Evolutionary conservation across 2,888 invertebrate species (phyloP).

Genomic region (Agapostemon virescens): DNA sequence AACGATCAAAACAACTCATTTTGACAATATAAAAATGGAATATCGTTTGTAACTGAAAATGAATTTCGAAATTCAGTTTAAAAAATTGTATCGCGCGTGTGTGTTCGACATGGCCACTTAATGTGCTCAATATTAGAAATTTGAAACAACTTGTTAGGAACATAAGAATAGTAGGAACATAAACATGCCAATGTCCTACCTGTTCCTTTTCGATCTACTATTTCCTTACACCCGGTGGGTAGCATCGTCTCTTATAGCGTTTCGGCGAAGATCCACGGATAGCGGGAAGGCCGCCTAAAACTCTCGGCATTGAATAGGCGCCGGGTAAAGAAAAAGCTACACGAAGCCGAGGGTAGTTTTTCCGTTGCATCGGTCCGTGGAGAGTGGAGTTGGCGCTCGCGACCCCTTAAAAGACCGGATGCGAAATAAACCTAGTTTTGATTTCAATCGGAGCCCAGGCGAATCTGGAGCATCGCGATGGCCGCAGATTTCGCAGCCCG

Average conservation of each 20-base stretch:
- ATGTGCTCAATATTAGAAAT: too few relatives aligned
- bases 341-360: neutral
- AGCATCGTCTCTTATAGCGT: neutral
- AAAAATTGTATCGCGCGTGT: too few relatives aligned
- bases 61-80: too few relatives aligned
- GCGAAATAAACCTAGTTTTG: slow-evolving; percentile 37
- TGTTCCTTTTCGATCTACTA: too few relatives aligned
- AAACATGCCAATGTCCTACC: too few relatives aligned
- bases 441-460: slow-evolving; percentile 34
- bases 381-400: neutral
- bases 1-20: too few relatives aligned
- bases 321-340: neutral
- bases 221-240: too few relatives aligned
- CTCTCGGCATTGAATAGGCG: neutral
- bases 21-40: too few relatives aligned
- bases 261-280: neutral
- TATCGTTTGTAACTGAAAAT: too few relatives aligned
- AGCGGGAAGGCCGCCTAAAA: neutral
- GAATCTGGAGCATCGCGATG: slow-evolving; percentile 58
- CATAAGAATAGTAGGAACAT: too few relatives aligned
- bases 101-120: too few relatives aligned
- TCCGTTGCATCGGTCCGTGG: neutral
- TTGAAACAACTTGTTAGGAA: too few relatives aligned
- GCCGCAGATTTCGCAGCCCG: slow-evolving; percentile 53
- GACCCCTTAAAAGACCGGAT: slow-evolving; percentile 4